These are phyloP conservation scores for Altica lythri DNA, from an alignment of 2,888 invertebrate species.

Conservation along the genomic window DNA sequence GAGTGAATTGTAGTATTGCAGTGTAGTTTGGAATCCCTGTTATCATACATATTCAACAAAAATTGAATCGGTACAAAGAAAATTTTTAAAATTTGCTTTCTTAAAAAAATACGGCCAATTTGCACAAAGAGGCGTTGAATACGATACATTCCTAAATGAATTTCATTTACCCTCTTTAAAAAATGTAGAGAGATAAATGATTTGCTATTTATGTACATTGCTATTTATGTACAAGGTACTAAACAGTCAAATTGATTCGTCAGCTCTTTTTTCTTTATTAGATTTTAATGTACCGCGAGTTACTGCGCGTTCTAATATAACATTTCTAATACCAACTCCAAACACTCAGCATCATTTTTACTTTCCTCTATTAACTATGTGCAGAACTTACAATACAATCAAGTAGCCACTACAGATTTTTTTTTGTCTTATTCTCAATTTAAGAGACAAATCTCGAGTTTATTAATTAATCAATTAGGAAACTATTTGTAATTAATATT, in stretches of 20 bases:
- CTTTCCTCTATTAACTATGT: background rate
- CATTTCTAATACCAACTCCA: background rate
- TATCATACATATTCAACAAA: background rate
- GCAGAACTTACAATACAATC: background rate
- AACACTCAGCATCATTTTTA: background rate
- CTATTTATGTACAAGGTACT: too few relatives aligned
- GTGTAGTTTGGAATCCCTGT: background rate
- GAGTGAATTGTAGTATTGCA: background rate
- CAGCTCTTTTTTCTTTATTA: background rate
- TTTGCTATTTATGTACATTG: too few relatives aligned
- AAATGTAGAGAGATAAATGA: too few relatives aligned
- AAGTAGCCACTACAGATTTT: too few relatives aligned
- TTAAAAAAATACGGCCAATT: background rate
- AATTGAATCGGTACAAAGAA: background rate
- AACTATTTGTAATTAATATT: background rate
- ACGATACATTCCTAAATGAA: background rate
- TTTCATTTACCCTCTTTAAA: background rate
- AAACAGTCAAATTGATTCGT: background rate
- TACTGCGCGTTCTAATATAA: background rate
- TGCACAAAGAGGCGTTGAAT: background rate
- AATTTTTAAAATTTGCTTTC: background rate
- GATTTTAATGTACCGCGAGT: background rate
- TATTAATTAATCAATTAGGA: background rate
- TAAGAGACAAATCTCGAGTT: background rate
- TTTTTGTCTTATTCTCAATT: background rate